phyloP scores from a whole-genome alignment of 2,797 vertebrate species.

The Potorous gilbertii region DNA sequence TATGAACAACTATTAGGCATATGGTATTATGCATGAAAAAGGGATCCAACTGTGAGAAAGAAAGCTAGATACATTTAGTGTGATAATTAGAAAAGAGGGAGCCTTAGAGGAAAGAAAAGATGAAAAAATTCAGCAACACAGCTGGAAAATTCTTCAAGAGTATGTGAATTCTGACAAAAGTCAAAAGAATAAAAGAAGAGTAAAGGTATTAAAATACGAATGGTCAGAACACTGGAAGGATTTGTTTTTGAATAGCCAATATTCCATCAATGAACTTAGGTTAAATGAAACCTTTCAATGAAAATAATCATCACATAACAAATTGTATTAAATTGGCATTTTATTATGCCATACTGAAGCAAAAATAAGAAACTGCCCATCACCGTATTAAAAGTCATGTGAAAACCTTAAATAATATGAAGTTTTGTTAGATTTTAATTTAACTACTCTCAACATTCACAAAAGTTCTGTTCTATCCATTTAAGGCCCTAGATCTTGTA shows the following conservation, averaged over 20 bases:
- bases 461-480: too few relatives aligned
- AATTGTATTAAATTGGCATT: not conserved
- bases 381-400: not conserved
- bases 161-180: conserved; percentile 59
- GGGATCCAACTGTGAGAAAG: conserved; percentile 77
- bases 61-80: conserved; percentile 75
- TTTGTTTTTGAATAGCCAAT: not conserved
- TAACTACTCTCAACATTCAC: too few relatives aligned
- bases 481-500: too few relatives aligned
- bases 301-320: too few relatives aligned
- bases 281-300: not conserved
- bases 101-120: conserved; percentile 69
- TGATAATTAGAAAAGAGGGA: conserved; percentile 81
- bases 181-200: conserved; percentile 52
- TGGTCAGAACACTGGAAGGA: not conserved
- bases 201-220: conserved; percentile 41
- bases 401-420: not conserved
- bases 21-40: conserved; percentile 80
- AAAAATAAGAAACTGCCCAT: not conserved
- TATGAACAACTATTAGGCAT: conserved; percentile 82
- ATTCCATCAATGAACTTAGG: not conserved
- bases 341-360: conserved; percentile 10
- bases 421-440: not conserved
- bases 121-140: conserved; percentile 70
- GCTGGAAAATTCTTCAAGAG: conserved; percentile 59